Base-by-base conservation (phyloP, 2,888 invertebrate species). In the Cheilosia pagana region DNA sequence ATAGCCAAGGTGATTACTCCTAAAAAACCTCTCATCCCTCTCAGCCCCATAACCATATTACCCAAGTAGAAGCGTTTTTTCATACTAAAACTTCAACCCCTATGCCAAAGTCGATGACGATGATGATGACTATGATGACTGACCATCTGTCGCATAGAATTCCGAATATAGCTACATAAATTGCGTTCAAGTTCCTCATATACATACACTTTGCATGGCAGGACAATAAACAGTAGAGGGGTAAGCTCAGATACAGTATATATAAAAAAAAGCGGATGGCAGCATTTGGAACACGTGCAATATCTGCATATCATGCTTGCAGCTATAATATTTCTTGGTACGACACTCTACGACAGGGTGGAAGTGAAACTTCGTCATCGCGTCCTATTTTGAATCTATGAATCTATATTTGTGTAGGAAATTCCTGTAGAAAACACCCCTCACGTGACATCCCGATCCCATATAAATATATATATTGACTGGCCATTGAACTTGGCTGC, bases 101-200 rank as follows among this genome's bases (percentile, higher is more conserved):
- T 86, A 86, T 85, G 65, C 65, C 43, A 39, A 31, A 67, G 72
- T 68, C 16, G 62, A 60, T 60, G 79, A 65, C 60, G 81, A 65
- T 67, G 81, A 85, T 81, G 81, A 81, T 67, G 67, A 86, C 53
- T 39, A 72, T 77, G 81, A 81, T 81, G 86, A 86, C 81, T 81
- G 86, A 86, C 86, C 86, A 86, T 86, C 86, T 86, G 86, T 86
- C 86, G 86, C 86, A 77, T 81, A 68, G 81, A 86, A 81, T 85
- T 85, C 70, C 53, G 39, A 85, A 65, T 85, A 53, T 85, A 75
- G 57, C 48, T 60, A 75, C 75, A 83, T 79, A n/a, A n/a, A 81
- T 86, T 79, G 79, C 65, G 55, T 59, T 78, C 45, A 83, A 83
- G 83, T 53, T 59, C 62, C 55, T 55, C 48, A 21, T 45, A 55